These are phyloP conservation scores for Stigmatopora argus DNA, from an alignment of 2,113 vertebrate genomes.

Conservation along the genomic window DNA sequence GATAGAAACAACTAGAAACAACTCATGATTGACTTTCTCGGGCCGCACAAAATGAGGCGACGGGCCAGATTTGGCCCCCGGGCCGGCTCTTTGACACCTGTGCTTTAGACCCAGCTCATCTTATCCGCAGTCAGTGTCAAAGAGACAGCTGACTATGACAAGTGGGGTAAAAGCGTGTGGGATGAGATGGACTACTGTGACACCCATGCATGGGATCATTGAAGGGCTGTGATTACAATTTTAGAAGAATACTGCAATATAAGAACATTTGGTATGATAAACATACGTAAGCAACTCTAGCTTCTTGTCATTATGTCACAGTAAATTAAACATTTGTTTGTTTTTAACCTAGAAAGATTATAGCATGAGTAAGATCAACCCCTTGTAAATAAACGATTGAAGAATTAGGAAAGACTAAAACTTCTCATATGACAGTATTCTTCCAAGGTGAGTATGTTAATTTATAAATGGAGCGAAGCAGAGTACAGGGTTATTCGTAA, in stretches of 20 bases:
- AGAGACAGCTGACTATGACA: background rate
- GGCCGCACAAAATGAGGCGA: no score
- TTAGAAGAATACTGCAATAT: conserved; percentile 50
- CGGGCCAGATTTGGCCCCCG: no score
- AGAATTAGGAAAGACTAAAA: conserved; percentile 49
- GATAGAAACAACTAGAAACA: no score
- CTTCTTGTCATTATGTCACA: background rate
- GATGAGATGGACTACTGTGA: conserved; percentile 55
- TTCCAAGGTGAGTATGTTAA: conserved; percentile 36
- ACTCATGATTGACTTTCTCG: no score
- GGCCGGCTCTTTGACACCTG: no score
- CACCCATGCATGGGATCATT: conserved; percentile 44
- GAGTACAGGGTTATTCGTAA: conserved; percentile 60
- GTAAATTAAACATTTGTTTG: background rate
- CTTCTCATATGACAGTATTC: conserved; percentile 54
- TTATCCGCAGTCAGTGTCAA: background rate
- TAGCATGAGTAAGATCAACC: no score
- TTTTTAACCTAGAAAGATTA: no score
- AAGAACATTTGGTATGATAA: conserved; percentile 44
- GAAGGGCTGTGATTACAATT: conserved; percentile 35
- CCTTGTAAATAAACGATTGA: conserved; percentile 1
- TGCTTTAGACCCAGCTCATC: no score
- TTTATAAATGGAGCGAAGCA: conserved; percentile 44
- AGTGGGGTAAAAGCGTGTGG: background rate
- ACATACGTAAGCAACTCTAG: background rate